Conservation (phyloP, 2,888 invertebrate genomes). For the Ennomos quercinarius region DNA sequence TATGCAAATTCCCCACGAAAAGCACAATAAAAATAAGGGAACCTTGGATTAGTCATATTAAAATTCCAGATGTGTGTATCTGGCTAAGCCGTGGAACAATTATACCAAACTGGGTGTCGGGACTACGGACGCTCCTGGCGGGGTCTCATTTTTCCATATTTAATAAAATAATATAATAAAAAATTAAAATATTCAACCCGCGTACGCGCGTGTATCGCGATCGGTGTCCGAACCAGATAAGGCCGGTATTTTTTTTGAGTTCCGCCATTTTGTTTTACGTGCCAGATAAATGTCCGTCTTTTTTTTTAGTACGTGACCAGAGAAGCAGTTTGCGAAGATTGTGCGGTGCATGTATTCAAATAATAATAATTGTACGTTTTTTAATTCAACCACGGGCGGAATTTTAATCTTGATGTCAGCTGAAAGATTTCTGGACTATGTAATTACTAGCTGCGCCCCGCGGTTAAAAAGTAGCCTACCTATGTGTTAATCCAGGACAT, state of each 20-base stretch:
- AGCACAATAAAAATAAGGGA: constrained; percentile 75
- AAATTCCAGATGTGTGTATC: constrained; percentile 73
- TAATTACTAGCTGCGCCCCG: too few relatives aligned
- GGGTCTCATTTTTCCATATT: constrained; percentile 70
- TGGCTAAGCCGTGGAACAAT: constrained; percentile 60
- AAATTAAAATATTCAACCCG: constrained; percentile 78
- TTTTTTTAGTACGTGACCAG: constrained; percentile 75
- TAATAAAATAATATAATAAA: constrained; percentile 69
- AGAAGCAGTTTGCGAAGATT: constrained; percentile 69
- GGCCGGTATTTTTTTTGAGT: constrained; percentile 46
- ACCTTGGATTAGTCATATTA: constrained; percentile 68
- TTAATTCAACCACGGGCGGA: constrained; percentile 57
- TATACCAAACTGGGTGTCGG: constrained; percentile 61
- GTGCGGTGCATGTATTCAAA: constrained; percentile 70
- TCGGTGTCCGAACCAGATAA: constrained; percentile 77
- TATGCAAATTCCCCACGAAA: constrained; percentile 67
- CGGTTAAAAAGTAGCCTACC: too few relatives aligned
- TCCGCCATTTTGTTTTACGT: constrained; percentile 60
- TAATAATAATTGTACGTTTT: constrained; percentile 68
- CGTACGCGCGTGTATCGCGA: constrained; percentile 79
- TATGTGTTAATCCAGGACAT: too few relatives aligned
- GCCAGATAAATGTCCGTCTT: constrained; percentile 59
- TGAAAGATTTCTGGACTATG: constrained; percentile 49
- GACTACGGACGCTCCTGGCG: constrained; percentile 48
- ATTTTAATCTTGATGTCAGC: constrained; percentile 62